These are phyloP conservation scores for Pseudopipra pipra DNA, from an alignment of 2,113 vertebrate genomes.

Conservation along the genomic window DNA sequence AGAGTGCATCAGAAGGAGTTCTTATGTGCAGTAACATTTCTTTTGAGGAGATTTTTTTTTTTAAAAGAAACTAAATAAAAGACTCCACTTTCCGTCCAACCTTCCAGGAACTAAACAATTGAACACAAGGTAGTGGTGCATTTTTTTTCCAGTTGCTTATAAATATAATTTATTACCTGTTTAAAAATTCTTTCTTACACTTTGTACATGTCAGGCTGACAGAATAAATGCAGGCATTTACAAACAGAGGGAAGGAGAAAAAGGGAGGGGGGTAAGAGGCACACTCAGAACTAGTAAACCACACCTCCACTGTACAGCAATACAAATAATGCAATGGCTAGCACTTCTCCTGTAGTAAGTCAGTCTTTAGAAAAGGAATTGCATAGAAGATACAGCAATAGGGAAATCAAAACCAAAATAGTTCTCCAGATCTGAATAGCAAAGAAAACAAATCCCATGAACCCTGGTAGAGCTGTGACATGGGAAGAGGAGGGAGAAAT, in stretches of 20 bases:
- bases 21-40: background rate
- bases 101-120: slow-evolving; percentile 2
- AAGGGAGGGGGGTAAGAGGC: slow-evolving; percentile 78
- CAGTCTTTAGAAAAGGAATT: slow-evolving; percentile 86
- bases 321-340: slow-evolving; percentile 78
- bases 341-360: slow-evolving; percentile 76
- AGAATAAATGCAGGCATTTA: slow-evolving; percentile 88
- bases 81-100: background rate
- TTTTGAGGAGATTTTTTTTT: background rate
- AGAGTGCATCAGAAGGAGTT: background rate
- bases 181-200: slow-evolving; percentile 99
- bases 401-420: slow-evolving; percentile 73
- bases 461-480: slow-evolving; percentile 46
- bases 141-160: slow-evolving; percentile 85
- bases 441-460: slow-evolving; percentile 47
- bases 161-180: slow-evolving; percentile 99
- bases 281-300: slow-evolving; percentile 82
- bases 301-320: slow-evolving; percentile 77
- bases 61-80: background rate
- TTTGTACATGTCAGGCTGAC: slow-evolving; percentile 90
- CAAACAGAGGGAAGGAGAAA: slow-evolving; percentile 77
- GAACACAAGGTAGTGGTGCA: background rate
- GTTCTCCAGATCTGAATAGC: slow-evolving; percentile 61
- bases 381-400: slow-evolving; percentile 95
- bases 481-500: slow-evolving; percentile 69